Evolutionary conservation across 2,797 vertebrate genomes (phyloP), one percentile per base, ranked within the genome.

Genomic region (Coregonus ussuriensis): DNA sequence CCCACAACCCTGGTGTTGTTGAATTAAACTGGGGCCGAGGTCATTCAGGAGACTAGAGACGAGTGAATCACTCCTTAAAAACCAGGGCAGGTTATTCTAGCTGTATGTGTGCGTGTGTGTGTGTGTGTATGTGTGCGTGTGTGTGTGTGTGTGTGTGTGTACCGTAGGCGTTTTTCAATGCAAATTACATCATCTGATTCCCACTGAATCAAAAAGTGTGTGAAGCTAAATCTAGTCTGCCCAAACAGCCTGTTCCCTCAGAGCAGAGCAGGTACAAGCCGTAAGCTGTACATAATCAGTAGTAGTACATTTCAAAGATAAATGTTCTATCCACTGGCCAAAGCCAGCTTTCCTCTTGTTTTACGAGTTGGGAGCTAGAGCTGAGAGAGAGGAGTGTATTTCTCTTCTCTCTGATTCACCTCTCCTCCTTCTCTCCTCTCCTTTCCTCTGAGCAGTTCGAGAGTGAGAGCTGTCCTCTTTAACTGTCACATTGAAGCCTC

Each of bases 221-320:
- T 51, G 69, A 15, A 51, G 4, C 37, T 18, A 18, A 37, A 47
- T 70, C 6, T 16, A 70, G n/a, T 68, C 6, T 47, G 68, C 7
- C 68, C 9, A 16, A 4, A 68, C 13, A 31, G 69, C 21, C 41
- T 51, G 69, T 77, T 69, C 69, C 47, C 56, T 59, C 15, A 37
- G 66, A 68, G 66, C 11, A 5, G 18, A 79, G 81, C 63, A 78
- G 1, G 6, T 78, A 68, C 71, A 59, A 79, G 9, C 59, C 75
- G n/a, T 35, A 78, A 84, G 82, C 81, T 52, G 54, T 79, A 79
- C 68, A 77, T 80, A 79, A 82, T 81, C 78, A 76, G 25, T 37
- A 70, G 73, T 59, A 47, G 72, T 78, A 69, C 63, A 72, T 82
- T 84, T 76, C 37, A 74, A 21, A 75, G 72, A 87, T 83, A 66